Evolutionary conservation across 2,888 invertebrate species (phyloP).

Genomic region (Acrobasis repandana): DNA sequence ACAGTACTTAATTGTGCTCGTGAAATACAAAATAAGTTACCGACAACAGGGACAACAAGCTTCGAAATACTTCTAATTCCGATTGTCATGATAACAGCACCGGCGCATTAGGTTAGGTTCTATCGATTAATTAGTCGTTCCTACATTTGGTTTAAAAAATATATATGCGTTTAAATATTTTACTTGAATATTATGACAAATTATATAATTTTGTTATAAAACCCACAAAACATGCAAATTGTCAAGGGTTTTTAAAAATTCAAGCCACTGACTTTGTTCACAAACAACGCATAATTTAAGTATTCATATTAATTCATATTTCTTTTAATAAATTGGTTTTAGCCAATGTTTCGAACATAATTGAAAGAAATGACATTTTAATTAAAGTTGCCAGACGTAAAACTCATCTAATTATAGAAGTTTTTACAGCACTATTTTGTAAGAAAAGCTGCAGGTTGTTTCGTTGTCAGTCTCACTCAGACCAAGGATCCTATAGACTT

Average conservation of each 20-base stretch:
- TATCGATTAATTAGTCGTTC: conserved; percentile 31
- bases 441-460: not conserved
- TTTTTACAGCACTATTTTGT: not conserved
- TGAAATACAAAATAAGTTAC: conserved; percentile 61
- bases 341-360: conserved; percentile 3
- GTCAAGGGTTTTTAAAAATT: too few relatives aligned
- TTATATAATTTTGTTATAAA: too few relatives aligned
- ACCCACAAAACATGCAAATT: too few relatives aligned
- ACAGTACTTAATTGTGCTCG: conserved; percentile 63
- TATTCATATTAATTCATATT: too few relatives aligned
- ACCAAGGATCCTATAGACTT: too few relatives aligned
- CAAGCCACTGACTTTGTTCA: too few relatives aligned
- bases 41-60: conserved; percentile 59
- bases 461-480: too few relatives aligned
- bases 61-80: conserved; percentile 58
- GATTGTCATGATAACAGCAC: conserved; percentile 61
- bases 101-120: conserved; percentile 28
- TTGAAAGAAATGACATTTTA: not conserved
- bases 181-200: too few relatives aligned
- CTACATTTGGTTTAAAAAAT: conserved; percentile 29
- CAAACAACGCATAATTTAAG: too few relatives aligned
- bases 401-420: not conserved
- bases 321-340: not conserved
- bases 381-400: not conserved
- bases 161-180: not conserved